phyloP scores from a whole-genome alignment of 2,797 vertebrate species.

The Triplophysa yarkandensis region DNA sequence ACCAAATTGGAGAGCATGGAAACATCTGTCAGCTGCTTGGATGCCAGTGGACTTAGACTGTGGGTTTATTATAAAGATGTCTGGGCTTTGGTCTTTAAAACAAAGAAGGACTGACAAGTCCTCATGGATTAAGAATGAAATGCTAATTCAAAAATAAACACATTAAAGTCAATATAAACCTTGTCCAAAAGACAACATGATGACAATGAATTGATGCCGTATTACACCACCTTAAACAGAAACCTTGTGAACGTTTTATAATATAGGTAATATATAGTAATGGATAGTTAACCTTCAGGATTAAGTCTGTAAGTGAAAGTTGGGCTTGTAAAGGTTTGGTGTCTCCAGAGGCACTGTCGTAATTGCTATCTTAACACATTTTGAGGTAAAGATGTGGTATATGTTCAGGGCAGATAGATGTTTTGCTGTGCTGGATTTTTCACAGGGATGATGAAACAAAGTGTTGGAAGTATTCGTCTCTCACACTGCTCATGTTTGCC shows the following conservation, averaged over 20 bases:
- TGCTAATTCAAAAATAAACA: conserved; percentile 46
- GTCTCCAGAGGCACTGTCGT: not conserved
- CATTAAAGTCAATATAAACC: conserved; percentile 35
- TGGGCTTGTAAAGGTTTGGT: not conserved
- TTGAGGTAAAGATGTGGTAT: not conserved
- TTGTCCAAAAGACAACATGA: conserved; percentile 1
- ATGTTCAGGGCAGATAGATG: not conserved
- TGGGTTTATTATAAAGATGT: not conserved
- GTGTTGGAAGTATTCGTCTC: conserved; percentile 3
- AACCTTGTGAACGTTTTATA: too few relatives aligned
- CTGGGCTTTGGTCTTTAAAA: not conserved
- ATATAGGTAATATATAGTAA: too few relatives aligned
- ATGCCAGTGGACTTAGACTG: conserved; percentile 30
- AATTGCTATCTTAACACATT: not conserved
- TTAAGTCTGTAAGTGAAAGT: not conserved
- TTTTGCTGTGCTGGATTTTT: not conserved
- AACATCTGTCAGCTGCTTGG: conserved; percentile 42
- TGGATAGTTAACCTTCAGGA: too few relatives aligned
- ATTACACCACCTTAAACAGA: not conserved
- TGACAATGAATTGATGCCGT: conserved; percentile 11
- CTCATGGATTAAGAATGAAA: conserved; percentile 23
- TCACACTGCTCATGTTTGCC: conserved; percentile 9
- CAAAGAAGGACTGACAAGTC: not conserved
- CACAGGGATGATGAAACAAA: conserved; percentile 2
- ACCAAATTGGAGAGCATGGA: conserved; percentile 29